A percentile compares a stretch with the other conserved stretches of the same genome.
phyloP scores from a whole-genome alignment of 2,797 vertebrate genomes.

The Garrulus glandarius region DNA sequence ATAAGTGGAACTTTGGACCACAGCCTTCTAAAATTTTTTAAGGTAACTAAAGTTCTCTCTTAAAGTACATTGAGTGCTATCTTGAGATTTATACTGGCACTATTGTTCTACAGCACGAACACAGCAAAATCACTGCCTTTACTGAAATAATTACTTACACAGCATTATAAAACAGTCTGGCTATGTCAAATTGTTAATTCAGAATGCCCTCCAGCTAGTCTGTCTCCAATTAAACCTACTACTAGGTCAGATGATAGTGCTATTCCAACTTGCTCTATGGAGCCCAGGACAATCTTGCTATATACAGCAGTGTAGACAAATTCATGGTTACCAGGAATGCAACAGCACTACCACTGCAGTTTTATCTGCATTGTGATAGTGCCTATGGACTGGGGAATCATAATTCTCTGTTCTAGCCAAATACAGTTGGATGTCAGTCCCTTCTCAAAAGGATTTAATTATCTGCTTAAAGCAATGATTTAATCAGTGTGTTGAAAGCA shows the following conservation, averaged over 20 bases:
- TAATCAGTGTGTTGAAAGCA: slow-evolving; percentile 33
- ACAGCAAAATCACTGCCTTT: background rate
- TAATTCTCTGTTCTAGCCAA: background rate
- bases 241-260: background rate
- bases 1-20: background rate
- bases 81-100: background rate
- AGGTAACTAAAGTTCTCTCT: slow-evolving; percentile 14
- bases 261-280: background rate
- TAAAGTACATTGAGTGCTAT: background rate
- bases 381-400: background rate
- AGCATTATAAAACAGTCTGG: background rate
- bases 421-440: background rate
- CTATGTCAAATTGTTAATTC: background rate
- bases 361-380: background rate
- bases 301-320: background rate
- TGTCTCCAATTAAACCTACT: background rate
- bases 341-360: background rate
- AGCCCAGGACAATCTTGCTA: background rate
- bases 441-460: background rate
- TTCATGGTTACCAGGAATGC: background rate
- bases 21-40: background rate
- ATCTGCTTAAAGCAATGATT: background rate
- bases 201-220: background rate
- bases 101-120: background rate
- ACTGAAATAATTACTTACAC: background rate